A percentile compares a stretch with the other conserved stretches of the same genome.
Evolutionary conservation across 2,797 vertebrate genomes (phyloP).

Genomic region (Ceryle rudis): DNA sequence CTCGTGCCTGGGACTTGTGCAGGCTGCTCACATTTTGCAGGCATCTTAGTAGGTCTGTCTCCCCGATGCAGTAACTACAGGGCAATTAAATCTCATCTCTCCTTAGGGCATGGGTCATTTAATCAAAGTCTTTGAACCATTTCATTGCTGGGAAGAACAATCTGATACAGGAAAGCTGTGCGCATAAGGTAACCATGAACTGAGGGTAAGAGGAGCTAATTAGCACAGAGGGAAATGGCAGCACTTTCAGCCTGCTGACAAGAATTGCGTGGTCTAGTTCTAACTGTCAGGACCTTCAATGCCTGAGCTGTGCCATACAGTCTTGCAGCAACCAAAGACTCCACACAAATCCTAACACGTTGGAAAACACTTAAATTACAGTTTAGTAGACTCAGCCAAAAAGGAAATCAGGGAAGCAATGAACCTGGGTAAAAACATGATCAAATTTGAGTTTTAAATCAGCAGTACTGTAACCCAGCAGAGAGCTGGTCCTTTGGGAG

Average conservation of each 20-base stretch:
- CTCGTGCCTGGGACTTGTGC: background rate
- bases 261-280: accelerated
- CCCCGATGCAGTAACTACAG: background rate
- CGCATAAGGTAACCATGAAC: background rate
- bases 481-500: background rate
- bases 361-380: background rate
- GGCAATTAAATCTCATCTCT: background rate
- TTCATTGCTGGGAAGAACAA: background rate
- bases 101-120: background rate
- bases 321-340: background rate
- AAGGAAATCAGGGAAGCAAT: background rate
- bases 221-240: background rate
- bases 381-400: background rate
- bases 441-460: background rate
- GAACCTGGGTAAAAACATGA: background rate
- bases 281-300: background rate
- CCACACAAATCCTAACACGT: background rate
- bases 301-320: background rate
- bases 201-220: background rate
- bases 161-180: accelerated
- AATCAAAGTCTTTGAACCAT: background rate
- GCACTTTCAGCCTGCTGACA: background rate
- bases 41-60: background rate
- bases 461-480: background rate
- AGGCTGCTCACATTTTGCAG: background rate